Evolutionary conservation across 2,888 invertebrate genomes (phyloP).

Genomic region (Deilephila porcellus): DNA sequence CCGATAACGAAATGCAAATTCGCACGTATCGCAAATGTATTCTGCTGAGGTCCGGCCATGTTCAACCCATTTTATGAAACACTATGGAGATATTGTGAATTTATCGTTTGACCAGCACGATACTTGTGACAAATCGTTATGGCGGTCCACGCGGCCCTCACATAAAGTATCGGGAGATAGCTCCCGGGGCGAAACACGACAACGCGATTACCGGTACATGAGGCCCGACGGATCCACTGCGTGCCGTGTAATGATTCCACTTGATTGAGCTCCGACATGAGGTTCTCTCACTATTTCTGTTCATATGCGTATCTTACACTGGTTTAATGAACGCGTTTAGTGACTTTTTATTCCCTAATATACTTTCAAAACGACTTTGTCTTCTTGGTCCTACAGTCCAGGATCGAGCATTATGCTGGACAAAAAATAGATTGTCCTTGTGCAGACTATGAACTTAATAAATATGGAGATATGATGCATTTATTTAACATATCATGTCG

Average conservation of each 20-base stretch:
- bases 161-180: constrained; percentile 62
- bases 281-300: constrained; percentile 12
- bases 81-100: constrained; percentile 35
- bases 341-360: constrained; percentile 8
- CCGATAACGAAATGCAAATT: constrained; percentile 24
- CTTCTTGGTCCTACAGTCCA: too few species aligned
- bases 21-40: constrained; percentile 29
- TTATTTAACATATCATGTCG: neutral
- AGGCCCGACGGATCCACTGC: constrained; percentile 33
- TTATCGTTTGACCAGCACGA: constrained; percentile 43
- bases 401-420: too few species aligned
- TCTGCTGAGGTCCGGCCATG: constrained; percentile 28
- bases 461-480: neutral
- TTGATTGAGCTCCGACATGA: constrained; percentile 26
- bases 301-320: neutral
- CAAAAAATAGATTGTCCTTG: too few species aligned
- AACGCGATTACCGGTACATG: constrained; percentile 64
- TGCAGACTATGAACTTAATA: too few species aligned
- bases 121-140: constrained; percentile 71
- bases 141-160: constrained; percentile 44
- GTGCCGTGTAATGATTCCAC: constrained; percentile 31
- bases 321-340: neutral
- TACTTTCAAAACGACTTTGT: neutral
- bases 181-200: constrained; percentile 73
- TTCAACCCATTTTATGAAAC: constrained; percentile 32